phyloP scores from a whole-genome alignment of 2,888 invertebrate genomes.

The Campoplex nolae region DNA sequence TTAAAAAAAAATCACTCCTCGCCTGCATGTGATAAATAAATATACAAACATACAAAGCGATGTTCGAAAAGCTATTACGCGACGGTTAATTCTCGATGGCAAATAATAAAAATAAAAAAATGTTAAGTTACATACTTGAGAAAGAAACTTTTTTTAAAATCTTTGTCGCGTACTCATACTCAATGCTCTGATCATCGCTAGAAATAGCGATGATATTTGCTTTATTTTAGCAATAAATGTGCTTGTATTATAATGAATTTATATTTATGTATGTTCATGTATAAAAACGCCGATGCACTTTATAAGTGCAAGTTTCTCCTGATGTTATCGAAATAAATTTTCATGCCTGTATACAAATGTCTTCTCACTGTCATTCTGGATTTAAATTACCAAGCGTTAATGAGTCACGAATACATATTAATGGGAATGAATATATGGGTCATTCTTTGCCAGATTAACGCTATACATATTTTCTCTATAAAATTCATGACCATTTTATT shows the following conservation, averaged over 20 bases:
- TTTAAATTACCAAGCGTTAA: background rate
- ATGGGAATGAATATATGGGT: background rate
- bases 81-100: constrained; percentile 43
- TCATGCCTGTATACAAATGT: constrained; percentile 22
- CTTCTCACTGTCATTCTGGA: constrained; percentile 33
- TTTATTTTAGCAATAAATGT: constrained; percentile 33
- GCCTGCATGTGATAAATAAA: constrained; percentile 2
- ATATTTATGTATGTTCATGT: background rate
- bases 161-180: background rate
- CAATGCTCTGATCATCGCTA: constrained; percentile 20
- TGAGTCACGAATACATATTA: background rate
- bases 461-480: background rate
- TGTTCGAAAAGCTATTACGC: constrained; percentile 31
- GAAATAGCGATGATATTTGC: background rate
- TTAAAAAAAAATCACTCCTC: constrained; percentile 32
- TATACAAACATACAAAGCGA: background rate
- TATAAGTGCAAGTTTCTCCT: constrained; percentile 48
- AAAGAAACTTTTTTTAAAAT: constrained; percentile 8
- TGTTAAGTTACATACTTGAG: constrained; percentile 20
- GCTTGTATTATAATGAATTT: background rate
- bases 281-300: background rate
- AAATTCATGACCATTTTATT: background rate
- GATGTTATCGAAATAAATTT: constrained; percentile 49
- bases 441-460: background rate
- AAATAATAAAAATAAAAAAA: constrained; percentile 36